Evolutionary conservation across 2,797 vertebrate species (phyloP), one percentile per base, ranked within the genome.

Genomic region (Emys orbicularis): DNA sequence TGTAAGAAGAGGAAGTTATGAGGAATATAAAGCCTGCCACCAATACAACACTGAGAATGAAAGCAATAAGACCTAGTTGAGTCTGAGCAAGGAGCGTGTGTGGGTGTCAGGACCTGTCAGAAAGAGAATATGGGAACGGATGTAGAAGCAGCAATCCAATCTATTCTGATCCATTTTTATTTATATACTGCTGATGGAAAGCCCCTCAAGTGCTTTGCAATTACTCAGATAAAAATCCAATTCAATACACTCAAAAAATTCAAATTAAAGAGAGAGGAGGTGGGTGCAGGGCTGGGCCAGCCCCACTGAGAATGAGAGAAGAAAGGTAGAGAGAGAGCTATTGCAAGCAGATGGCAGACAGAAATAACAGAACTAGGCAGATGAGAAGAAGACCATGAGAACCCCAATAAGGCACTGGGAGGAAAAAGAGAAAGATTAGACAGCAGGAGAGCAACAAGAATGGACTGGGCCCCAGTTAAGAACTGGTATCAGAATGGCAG

Each of bases 161-260:
- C 92, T 97, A 94, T 96, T 97, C 92, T 91, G 72, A 97, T 79
- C 93, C 93, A 74, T 77, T 95, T 96, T 96, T 97, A 94, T 96
- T 96, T 96, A 93, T 95, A 93, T 31, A 18, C 79, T 89, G 88
- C 88, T 97, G 92, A 87, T 0, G 1, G 95, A 95, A 93, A 94
- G 77, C 76, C 90, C 90, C 91, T 52, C 79, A 95, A 96, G 81
- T 50, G 54, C 74, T 88, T 94, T 79, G 76, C 86, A 86, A 86
- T 86, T 95, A 34, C 94, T 94, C 31, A 47, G 90, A 53, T 90
- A 79, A 96, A 92, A 93, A 95, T 91, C 74, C 82, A 96, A 3
- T 90, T 92, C 85, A 84, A 50, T 79, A 50, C 76, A 44, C 76
- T 83, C 65, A 52, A 11, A 47, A 94, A 92, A 90, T 54, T 53